phyloP scores from a whole-genome alignment of 2,113 vertebrate genomes.

The Ailuropoda melanoleuca region DNA sequence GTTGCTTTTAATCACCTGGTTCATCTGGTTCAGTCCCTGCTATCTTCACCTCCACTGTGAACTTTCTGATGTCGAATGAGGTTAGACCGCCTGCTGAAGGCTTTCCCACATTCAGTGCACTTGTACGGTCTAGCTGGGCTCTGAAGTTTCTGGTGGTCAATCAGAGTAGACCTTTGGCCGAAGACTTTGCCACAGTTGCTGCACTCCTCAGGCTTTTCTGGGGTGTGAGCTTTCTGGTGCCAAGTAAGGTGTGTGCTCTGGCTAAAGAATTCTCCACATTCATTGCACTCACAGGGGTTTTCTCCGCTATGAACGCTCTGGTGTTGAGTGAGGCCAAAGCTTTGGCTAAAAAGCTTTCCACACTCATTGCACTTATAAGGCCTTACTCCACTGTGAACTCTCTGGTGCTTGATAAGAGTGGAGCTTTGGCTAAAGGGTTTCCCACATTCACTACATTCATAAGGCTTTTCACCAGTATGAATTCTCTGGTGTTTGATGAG shows the following conservation, averaged over 20 bases:
- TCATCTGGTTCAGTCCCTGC: not conserved
- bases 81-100: not conserved
- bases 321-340: not conserved
- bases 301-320: not conserved
- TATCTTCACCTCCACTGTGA: not conserved
- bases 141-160: not conserved
- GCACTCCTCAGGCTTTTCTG: fast-evolving
- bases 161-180: not conserved
- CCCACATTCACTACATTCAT: not conserved
- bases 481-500: conserved; percentile 17
- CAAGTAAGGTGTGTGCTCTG: not conserved
- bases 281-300: not conserved
- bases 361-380: not conserved
- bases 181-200: not conserved
- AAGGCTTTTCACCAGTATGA: not conserved
- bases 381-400: not conserved
- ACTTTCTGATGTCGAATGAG: not conserved
- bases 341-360: not conserved
- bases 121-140: not conserved
- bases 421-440: conserved; percentile 19
- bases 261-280: not conserved
- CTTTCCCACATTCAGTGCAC: not conserved
- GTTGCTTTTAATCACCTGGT: not conserved
- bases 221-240: not conserved
- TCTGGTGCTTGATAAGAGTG: conserved; percentile 7